Evolutionary conservation across 2,797 vertebrate species (phyloP).

Genomic region (Clarias laeviceps): DNA sequence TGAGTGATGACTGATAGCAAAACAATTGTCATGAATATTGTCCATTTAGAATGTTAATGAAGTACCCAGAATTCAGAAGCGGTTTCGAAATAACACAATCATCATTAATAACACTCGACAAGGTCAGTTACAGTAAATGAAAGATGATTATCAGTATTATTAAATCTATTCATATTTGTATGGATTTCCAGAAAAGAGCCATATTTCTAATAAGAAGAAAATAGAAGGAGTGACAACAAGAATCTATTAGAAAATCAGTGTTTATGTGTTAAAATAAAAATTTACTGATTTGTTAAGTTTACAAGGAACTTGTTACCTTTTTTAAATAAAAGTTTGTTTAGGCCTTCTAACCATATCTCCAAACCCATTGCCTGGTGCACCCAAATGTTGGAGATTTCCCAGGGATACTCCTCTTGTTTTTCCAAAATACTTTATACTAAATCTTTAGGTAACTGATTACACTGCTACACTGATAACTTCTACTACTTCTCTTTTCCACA

Average conservation of each 20-base stretch:
- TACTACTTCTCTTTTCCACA: no score
- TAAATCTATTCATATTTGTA: neutral
- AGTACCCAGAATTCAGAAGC: neutral
- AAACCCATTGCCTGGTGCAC: neutral
- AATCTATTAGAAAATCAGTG: neutral
- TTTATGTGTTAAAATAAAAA: no score
- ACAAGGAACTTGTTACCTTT: neutral
- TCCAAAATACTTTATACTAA: no score
- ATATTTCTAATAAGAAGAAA: neutral
- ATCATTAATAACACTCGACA: neutral
- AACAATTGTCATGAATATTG: neutral
- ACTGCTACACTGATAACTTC: no score
- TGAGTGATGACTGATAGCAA: neutral
- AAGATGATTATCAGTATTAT: neutral
- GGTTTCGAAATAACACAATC: neutral
- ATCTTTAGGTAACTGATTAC: no score
- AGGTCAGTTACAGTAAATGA: neutral
- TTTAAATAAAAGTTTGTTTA: neutral
- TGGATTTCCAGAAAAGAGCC: neutral
- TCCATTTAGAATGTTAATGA: neutral
- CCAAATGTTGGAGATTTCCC: no score
- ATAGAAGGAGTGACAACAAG: neutral
- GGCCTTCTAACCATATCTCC: neutral
- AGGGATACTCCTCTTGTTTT: no score
- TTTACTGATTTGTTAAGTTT: neutral